These are phyloP conservation scores for Meandrina meandrites DNA, from an alignment of 92 coral and sea anemone genomes.

Conservation along the genomic window DNA sequence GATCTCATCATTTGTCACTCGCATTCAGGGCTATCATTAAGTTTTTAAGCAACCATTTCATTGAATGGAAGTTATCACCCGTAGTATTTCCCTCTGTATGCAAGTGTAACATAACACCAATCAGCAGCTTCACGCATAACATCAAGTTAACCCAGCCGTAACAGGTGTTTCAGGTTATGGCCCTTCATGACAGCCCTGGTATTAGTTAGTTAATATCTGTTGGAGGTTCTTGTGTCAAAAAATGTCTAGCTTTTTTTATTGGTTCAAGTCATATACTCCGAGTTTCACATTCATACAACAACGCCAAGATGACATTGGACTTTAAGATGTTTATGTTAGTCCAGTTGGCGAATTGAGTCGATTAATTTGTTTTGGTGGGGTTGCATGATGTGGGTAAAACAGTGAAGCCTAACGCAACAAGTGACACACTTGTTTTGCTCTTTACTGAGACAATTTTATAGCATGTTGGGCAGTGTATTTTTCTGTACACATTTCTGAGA, in stretches of 20 bases:
- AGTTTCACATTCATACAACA: background rate
- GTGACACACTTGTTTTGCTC: background rate
- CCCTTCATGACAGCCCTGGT: no score
- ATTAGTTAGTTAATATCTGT: background rate
- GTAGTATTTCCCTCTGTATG: no score
- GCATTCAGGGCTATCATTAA: no score
- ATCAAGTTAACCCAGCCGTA: no score
- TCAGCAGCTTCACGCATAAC: no score
- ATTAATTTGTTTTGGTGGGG: no score
- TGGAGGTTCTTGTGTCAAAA: background rate
- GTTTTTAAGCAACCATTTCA: no score
- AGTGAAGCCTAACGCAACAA: background rate
- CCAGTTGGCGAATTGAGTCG: background rate
- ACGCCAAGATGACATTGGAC: background rate
- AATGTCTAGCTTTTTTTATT: background rate
- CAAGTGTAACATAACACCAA: no score
- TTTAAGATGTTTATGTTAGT: background rate
- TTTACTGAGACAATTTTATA: background rate
- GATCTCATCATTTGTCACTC: background rate
- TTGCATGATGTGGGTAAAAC: background rate
- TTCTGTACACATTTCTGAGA: background rate
- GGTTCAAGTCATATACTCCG: background rate
- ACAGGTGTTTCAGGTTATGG: no score
- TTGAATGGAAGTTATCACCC: no score
- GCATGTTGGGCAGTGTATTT: background rate